Evolutionary conservation across 2,888 invertebrate genomes (phyloP), one percentile per base, ranked within the genome.

Genomic region (Hirtodrosophila trivittata): DNA sequence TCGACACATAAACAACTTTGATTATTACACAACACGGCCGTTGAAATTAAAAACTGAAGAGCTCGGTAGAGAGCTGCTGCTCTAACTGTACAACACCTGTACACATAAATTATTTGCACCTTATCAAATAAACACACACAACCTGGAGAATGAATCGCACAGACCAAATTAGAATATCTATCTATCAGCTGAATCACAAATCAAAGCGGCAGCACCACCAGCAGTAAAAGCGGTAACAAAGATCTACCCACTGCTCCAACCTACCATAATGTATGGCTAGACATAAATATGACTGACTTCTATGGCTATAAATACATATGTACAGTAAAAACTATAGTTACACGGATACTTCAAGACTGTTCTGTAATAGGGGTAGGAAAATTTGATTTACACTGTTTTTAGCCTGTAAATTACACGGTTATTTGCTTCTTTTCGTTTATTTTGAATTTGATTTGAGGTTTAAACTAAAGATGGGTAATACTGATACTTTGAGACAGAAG

Each of bases 21-120:
- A 83, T 83, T 86, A 71, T 83, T 83, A 87, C 82, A 83, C 86
- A 83, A 83, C 82, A 83, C 66, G 87, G 65, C 45, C 62, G 55
- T 76, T 76, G 87, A 87, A 87, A 83, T 83, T 83, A 86, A 86
- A 85, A 86, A 82, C 38, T 66, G 72, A 75, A 75, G 75, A 74
- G 60, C 35, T 50, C 51, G 30, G 32, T n/a, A 55, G 51, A 65
- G 33, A 52, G 16, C 41, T 52, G 38, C 33, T 52, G 43, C 30
- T 38, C 35, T 58, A 35, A 35, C 5, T 35, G 35, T 35, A 35
- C 35, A 13, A 14, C 64, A 54, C 38, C 42, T 50, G 51, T 57
- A 54, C 38, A 50, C 28, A 57, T n/a, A 70, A 68, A 81, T 85
- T 82, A 86, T 82, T 77, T 81, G 78, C 83, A 72, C 78, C 83